Percentiles rank a stretch among this genome's conserved stretches.
Evolutionary conservation across 2,888 invertebrate species (phyloP).

Genomic region (Mayetiola destructor): DNA sequence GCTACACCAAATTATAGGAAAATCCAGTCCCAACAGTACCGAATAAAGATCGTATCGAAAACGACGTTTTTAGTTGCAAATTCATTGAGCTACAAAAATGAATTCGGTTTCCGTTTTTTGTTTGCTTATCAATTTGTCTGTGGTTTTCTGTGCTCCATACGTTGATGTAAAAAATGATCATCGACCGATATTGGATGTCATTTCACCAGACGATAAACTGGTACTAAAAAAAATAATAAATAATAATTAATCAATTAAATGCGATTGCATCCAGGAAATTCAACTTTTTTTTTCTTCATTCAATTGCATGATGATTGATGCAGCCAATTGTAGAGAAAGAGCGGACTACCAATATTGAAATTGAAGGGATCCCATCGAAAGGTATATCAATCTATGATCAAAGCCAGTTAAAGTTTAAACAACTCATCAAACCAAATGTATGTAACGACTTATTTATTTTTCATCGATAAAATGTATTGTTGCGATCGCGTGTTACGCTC

Average conservation of each 20-base stretch:
- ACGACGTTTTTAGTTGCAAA: not conserved
- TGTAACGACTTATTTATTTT: slow-evolving; percentile 11
- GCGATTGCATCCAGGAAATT: not conserved
- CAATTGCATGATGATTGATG: too few species aligned
- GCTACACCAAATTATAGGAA: too few species aligned
- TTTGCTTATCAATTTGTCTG: not conserved
- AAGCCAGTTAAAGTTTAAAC: slow-evolving; percentile 27
- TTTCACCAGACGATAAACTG: not conserved
- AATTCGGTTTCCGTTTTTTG: not conserved
- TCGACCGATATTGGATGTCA: not conserved
- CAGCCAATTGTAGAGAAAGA: slow-evolving; percentile 1
- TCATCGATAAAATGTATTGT: slow-evolving; percentile 4
- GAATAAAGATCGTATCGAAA: not conserved
- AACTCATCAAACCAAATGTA: slow-evolving; percentile 27
- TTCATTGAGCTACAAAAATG: not conserved
- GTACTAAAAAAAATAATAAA: too few species aligned
- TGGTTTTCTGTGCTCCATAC: not conserved
- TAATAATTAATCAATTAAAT: not conserved
- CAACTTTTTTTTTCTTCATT: not conserved
- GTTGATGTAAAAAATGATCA: slow-evolving; percentile 3
- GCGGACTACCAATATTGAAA: slow-evolving; percentile 21
- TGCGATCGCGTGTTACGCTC: too few species aligned
- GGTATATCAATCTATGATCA: slow-evolving; percentile 29
- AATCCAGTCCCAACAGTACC: not conserved
- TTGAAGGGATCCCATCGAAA: slow-evolving; percentile 30